Conservation (phyloP, 2,113 vertebrate species). For the Urocolius indicus region DNA sequence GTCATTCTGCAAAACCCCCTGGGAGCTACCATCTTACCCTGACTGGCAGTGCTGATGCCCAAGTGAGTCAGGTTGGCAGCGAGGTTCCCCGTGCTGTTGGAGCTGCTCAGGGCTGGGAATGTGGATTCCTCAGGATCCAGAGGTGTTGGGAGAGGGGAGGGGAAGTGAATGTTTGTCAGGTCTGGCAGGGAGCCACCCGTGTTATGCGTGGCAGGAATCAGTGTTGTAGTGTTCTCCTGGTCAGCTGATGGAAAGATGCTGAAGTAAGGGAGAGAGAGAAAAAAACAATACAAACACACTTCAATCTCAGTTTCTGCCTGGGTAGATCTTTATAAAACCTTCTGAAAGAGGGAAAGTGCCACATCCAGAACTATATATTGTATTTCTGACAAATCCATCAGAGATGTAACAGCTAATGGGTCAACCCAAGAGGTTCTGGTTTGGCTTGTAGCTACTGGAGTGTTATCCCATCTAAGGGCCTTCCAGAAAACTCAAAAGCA, state of each 20-base stretch:
- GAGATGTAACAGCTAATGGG: not conserved
- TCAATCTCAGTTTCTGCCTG: not conserved
- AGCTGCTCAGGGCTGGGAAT: conserved; percentile 87
- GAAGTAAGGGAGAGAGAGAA: not conserved
- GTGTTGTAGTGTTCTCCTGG: conserved; percentile 87
- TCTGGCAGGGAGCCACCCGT: conserved; percentile 96
- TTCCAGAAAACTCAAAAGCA: not conserved
- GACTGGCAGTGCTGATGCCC: conserved; percentile 87
- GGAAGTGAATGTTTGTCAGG: conserved; percentile 98
- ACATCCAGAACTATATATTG: not conserved
- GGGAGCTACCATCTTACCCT: conserved; percentile 73
- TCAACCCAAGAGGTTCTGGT: not conserved
- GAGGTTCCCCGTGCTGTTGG: conserved; percentile 90
- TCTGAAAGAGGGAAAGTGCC: not conserved
- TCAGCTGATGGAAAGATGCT: conserved; percentile 97
- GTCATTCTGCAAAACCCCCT: rapidly evolving
- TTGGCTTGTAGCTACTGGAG: not conserved
- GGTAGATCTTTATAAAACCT: not conserved
- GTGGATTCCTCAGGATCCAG: conserved; percentile 92
- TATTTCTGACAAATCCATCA: not conserved
- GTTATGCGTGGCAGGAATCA: conserved; percentile 91
- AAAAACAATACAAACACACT: not conserved
- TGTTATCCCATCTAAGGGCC: not conserved
- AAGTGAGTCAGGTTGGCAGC: conserved; percentile 93
- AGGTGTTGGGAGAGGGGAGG: conserved; percentile 92